Evolutionary conservation across 2,797 vertebrate species (phyloP).

Genomic region (Gymnocypris eckloni): DNA sequence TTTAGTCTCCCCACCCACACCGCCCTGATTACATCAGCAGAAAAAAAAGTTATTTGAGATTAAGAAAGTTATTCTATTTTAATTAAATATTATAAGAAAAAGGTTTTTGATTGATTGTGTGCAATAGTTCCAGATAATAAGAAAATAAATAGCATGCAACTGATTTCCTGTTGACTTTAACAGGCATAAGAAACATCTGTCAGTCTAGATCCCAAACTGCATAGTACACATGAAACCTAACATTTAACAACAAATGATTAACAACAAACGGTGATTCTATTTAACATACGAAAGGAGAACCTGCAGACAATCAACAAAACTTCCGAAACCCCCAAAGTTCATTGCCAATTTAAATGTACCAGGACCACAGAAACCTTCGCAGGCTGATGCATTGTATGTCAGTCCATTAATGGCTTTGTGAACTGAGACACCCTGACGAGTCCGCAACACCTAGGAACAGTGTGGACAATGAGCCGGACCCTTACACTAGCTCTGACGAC

Average conservation of each 20-base stretch:
- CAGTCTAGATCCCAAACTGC: not conserved
- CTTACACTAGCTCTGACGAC: slow-evolving; percentile 32
- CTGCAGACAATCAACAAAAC: slow-evolving; percentile 19
- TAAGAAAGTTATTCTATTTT: not conserved
- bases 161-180: not conserved
- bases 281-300: slow-evolving; percentile 33
- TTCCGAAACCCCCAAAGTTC: slow-evolving; percentile 15
- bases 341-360: slow-evolving; percentile 30
- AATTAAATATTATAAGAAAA: too few species aligned
- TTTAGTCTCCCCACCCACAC: not conserved
- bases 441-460: slow-evolving; percentile 41
- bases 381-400: slow-evolving; percentile 53
- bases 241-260: not conserved
- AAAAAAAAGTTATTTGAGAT: not conserved
- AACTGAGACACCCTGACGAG: slow-evolving; percentile 54
- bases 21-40: slow-evolving; percentile 6
- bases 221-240: slow-evolving; percentile 23
- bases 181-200: not conserved
- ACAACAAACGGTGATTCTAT: slow-evolving; percentile 1
- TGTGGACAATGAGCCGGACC: slow-evolving; percentile 36
- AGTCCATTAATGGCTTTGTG: slow-evolving; percentile 63
- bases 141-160: too few species aligned
- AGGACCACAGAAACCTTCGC: slow-evolving; percentile 42
- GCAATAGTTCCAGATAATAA: not conserved
- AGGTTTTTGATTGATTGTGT: not conserved